Evolutionary conservation across 1,140 invertebrate species (phyloP).

Genomic region (Orussus abietinus): DNA sequence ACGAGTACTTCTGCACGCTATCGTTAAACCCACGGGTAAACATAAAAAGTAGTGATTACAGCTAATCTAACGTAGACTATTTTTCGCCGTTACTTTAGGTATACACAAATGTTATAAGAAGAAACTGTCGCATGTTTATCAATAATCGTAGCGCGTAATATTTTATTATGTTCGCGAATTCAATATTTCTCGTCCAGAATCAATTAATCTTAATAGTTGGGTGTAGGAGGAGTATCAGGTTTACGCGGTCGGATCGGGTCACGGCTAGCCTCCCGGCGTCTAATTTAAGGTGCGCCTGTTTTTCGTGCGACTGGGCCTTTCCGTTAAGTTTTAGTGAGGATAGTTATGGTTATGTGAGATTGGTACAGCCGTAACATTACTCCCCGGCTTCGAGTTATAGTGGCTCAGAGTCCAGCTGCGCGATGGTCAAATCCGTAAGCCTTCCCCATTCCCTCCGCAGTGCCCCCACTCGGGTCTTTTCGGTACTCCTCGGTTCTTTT

Average conservation of each 20-base stretch:
- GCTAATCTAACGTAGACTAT: no score
- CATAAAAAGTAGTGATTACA: no score
- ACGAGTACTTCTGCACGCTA: no score
- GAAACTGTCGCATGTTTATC: background rate
- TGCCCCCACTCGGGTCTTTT: no score
- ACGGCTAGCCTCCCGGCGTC: background rate
- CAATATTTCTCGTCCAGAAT: no score
- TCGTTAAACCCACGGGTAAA: no score
- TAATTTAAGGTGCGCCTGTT: background rate
- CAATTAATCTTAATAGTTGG: no score
- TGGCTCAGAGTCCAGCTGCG: background rate
- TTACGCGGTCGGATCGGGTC: background rate
- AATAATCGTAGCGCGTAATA: background rate
- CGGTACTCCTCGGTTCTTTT: no score
- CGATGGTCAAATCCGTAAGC: background rate
- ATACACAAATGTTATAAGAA: no score
- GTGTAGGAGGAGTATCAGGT: background rate
- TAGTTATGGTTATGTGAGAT: conserved; percentile 1
- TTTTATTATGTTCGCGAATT: no score
- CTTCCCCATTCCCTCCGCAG: background rate
- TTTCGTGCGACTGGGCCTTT: conserved; percentile 1
- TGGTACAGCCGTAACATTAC: conserved; percentile 1
- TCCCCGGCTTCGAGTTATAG: background rate
- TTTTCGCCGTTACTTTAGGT: no score
- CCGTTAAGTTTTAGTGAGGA: background rate